Evolutionary conservation across 2,888 invertebrate genomes (phyloP), one percentile per base, ranked within the genome.

Genomic region (Zaprionus obscuricornis): DNA sequence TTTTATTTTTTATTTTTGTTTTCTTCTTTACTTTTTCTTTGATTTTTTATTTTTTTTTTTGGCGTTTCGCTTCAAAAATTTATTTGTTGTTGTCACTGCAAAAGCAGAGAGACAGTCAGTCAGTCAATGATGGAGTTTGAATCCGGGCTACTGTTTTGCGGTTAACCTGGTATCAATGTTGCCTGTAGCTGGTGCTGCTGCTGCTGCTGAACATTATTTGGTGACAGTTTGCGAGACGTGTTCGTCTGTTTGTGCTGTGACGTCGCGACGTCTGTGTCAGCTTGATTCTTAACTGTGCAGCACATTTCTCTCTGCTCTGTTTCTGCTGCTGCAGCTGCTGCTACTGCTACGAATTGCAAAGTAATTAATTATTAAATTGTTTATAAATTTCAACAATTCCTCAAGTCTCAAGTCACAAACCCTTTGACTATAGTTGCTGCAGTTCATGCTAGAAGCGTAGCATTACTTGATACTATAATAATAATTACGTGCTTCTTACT

Each of bases 11-110:
- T n/a, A 27, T 5, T 52, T 17, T 45, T 49, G 24, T 16, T 49
- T 22, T 50, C 47, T 66, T 68, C 76, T 72, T 79, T 63, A 64
- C 60, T 66, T 70, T 85, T 70, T 50, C 74, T 49, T 74, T 85
- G n/a, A n/a, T n/a, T 33, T 5, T 52, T 17, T 45, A 45, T 29
- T 16, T 49, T 22, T 50, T 51, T 66, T 68, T 81, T 72, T 79
- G 66, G 66, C 60, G 70, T 70, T 85, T 70, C 52, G 78, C 51
- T 74, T 85, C 56, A 84, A 67, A 76, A 83, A 65, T 84, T 29
- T 76, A 64, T 71, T 76, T 62, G 68, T 55, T 58, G 70, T 13
- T 37, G 42, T 59, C 24, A 34, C 39, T 46, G 29, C 17, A 36
- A 33, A 24, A 34, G 37, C 37, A 6, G 13, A 13, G 8, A 16